phyloP scores from a whole-genome alignment of 2,888 invertebrate species.

The Parthenolecanium corni region DNA sequence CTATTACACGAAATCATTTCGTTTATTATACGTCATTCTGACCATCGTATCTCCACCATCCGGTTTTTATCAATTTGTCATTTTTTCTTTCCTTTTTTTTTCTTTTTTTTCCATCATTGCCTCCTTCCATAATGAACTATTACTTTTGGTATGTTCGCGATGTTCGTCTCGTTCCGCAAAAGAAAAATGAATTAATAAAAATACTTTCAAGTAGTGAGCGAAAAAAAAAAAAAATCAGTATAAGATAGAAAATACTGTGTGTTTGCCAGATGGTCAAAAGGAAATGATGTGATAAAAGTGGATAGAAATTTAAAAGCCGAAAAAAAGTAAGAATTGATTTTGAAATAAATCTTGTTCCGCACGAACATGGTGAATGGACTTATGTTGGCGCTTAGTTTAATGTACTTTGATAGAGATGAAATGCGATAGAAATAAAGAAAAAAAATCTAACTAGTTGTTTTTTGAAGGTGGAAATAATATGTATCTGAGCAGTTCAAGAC shows the following conservation, averaged over 20 bases:
- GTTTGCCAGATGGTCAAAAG: neutral
- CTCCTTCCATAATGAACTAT: slow-evolving; percentile 14
- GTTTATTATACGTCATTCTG: slow-evolving; percentile 3
- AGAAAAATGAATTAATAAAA: slow-evolving; percentile 6
- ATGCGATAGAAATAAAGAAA: too few relatives aligned
- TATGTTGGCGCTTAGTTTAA: slow-evolving; percentile 13
- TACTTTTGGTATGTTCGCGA: slow-evolving; percentile 22
- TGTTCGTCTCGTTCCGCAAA: neutral
- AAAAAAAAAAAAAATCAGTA: too few relatives aligned
- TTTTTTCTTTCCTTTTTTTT: slow-evolving; percentile 13
- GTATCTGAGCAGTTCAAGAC: too few relatives aligned
- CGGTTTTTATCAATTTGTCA: slow-evolving; percentile 5
- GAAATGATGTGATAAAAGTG: neutral
- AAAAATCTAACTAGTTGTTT: too few relatives aligned
- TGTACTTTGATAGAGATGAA: neutral
- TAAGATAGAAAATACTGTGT: too few relatives aligned
- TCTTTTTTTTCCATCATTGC: neutral
- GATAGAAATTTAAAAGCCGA: neutral
- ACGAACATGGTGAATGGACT: slow-evolving; percentile 12
- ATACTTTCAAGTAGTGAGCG: neutral
- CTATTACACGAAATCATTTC: slow-evolving; percentile 9
- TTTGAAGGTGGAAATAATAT: too few relatives aligned
- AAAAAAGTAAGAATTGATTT: slow-evolving; percentile 14
- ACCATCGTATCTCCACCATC: slow-evolving; percentile 1
- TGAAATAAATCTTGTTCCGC: slow-evolving; percentile 24